Base-by-base conservation (phyloP, 2,888 invertebrate genomes). In the Leptopilina myrica region DNA sequence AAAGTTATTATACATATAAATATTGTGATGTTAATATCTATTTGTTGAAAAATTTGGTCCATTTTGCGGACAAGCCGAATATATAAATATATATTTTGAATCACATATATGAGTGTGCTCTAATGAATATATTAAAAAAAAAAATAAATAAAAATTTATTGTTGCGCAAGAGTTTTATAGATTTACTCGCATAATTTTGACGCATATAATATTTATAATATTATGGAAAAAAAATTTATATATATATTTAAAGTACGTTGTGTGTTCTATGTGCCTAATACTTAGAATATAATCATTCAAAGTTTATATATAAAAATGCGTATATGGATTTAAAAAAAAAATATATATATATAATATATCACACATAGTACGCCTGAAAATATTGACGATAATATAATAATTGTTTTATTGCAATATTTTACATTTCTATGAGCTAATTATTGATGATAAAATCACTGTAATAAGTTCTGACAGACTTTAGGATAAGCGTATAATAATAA, bases 181-280 rank as follows among this genome's bases (percentile, higher is more conserved):
- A 78, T 82, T 82, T 82, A 65, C 67, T 79, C 76, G 82, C 80
- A 81, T 82, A 81, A 81, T 78, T 77, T 67, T 82, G 76, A 76
- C 69, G 73, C 78, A 83, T 81, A 82, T 80, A 56, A 56, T 53
- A 73, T 73, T 73, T 56, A 73, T 73, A 56, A 8, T 26, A 20
- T 15, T 59, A 59, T 15, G 33, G 33, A 33, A 33, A 33, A 33
- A 33, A 59, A 59, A 59, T 59, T n/a, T 59, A 15, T 59, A 59
- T 56, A 56, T 56, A 56, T 56, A 85, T 80, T 83, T 86, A 86
- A 85, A 87, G 85, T 85, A 83, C 80, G 77, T 86, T 89, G 88
- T 88, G 88, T 90, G 88, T 90, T 90, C 88, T 88, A 89, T 89
- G 90, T 90, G 89, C 90, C 90, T 90, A 88, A 88, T 86, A 85